Evolutionary conservation across 2,888 invertebrate genomes (phyloP).

Genomic region (Hartigia nigra): DNA sequence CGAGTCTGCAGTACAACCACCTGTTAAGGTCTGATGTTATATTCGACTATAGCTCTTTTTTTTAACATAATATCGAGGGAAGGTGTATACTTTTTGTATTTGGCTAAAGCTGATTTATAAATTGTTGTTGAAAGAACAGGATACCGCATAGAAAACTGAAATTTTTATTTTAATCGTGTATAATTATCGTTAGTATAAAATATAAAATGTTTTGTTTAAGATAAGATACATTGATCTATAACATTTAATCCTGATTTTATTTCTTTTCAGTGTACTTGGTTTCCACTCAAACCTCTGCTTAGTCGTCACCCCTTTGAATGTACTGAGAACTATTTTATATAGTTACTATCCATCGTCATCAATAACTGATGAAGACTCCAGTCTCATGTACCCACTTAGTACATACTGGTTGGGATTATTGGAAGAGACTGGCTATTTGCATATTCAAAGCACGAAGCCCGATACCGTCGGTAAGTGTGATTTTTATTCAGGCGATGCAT

Average conservation of each 20-base stretch:
- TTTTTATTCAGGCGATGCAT: not conserved
- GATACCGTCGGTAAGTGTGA: slow-evolving; percentile 74
- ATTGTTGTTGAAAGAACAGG: not conserved
- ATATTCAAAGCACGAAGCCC: slow-evolving; percentile 78
- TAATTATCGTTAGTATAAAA: not conserved
- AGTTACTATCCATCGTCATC: slow-evolving; percentile 50
- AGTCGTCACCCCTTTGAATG: slow-evolving; percentile 34
- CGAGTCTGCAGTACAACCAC: no score
- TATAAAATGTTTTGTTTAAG: not conserved
- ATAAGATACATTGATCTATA: not conserved
- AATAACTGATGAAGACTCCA: slow-evolving; percentile 42
- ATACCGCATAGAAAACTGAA: not conserved
- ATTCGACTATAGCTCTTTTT: not conserved
- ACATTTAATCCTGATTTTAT: not conserved
- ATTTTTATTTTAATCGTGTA: not conserved
- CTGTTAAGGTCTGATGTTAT: not conserved
- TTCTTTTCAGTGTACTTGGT: slow-evolving; percentile 64
- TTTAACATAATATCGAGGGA: not conserved
- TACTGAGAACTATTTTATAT: slow-evolving; percentile 39
- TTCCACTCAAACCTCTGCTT: slow-evolving; percentile 68
- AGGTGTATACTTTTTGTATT: not conserved
- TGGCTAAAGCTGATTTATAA: not conserved
- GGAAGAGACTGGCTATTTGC: slow-evolving; percentile 61
- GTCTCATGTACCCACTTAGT: slow-evolving; percentile 49
- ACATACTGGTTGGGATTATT: slow-evolving; percentile 32